These are phyloP conservation scores for Drosophila navojoa DNA, from an alignment of 1,140 invertebrate species.

Conservation along the genomic window DNA sequence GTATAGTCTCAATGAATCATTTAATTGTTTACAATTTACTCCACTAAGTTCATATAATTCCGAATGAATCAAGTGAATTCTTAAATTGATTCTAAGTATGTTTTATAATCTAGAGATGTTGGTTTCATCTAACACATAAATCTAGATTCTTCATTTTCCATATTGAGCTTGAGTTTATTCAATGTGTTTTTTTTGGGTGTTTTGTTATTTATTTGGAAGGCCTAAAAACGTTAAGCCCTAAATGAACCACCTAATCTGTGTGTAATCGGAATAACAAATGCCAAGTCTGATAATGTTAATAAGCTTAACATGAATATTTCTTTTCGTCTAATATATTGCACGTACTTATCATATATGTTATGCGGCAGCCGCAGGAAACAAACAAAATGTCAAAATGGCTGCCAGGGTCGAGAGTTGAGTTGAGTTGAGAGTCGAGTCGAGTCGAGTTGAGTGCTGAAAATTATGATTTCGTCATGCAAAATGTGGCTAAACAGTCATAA, in stretches of 20 bases:
- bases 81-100: too few relatives aligned
- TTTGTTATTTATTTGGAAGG: not conserved
- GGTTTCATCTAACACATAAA: too few relatives aligned
- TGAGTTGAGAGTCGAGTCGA: constrained; percentile 24
- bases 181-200: not conserved
- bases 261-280: constrained; percentile 55
- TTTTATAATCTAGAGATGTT: too few relatives aligned
- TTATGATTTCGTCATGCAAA: constrained; percentile 82
- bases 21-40: too few relatives aligned
- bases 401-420: constrained; percentile 12
- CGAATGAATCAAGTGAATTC: too few relatives aligned
- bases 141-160: not conserved
- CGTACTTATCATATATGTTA: constrained; percentile 62
- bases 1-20: too few relatives aligned
- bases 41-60: too few relatives aligned
- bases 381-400: constrained; percentile 70
- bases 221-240: constrained; percentile 30
- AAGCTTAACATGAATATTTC: constrained; percentile 49
- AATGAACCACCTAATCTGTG: constrained; percentile 67
- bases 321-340: constrained; percentile 60
- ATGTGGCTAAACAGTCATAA: constrained; percentile 74
- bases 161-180: not conserved
- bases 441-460: constrained; percentile 53
- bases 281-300: constrained; percentile 66
- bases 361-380: constrained; percentile 56